Percentiles rank a stretch among this genome's conserved stretches.
Conservation (phyloP, 2,113 vertebrate species). For the Cathartes aura region DNA sequence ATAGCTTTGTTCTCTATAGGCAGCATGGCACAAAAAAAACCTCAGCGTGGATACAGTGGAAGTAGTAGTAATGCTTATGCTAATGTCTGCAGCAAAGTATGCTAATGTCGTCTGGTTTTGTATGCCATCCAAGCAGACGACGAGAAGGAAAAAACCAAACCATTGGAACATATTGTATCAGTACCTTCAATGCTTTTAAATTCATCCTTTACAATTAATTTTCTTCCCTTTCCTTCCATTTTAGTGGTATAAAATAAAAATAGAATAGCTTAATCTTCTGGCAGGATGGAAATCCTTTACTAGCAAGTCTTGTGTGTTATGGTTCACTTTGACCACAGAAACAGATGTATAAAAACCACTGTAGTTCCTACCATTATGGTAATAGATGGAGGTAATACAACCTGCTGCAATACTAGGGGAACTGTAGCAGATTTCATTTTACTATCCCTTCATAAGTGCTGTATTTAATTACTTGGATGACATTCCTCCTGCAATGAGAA, state of each 20-base stretch:
- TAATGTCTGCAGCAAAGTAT: neutral
- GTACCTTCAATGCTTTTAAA: neutral
- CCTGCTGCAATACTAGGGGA: neutral
- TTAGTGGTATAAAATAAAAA: neutral
- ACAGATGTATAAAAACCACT: neutral
- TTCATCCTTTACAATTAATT: neutral
- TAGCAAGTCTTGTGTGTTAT: neutral
- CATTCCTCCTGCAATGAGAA: neutral
- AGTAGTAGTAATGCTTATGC: neutral
- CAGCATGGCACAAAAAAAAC: rapidly evolving
- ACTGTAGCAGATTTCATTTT: neutral
- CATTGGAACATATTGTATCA: neutral
- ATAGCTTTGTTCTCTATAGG: neutral
- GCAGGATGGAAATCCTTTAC: neutral
- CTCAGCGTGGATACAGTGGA: neutral
- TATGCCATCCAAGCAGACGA: neutral
- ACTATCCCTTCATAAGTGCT: neutral
- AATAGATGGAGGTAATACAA: neutral
- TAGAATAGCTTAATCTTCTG: neutral
- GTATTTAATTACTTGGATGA: conserved; percentile 3
- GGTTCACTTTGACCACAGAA: neutral
- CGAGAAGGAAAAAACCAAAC: neutral
- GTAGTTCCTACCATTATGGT: neutral
- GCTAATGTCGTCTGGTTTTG: neutral
- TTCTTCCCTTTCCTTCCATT: neutral